A percentile compares a stretch with the other conserved stretches of the same genome.
Conservation (phyloP, 2,113 vertebrate species). For the Syngnathus typhle region DNA sequence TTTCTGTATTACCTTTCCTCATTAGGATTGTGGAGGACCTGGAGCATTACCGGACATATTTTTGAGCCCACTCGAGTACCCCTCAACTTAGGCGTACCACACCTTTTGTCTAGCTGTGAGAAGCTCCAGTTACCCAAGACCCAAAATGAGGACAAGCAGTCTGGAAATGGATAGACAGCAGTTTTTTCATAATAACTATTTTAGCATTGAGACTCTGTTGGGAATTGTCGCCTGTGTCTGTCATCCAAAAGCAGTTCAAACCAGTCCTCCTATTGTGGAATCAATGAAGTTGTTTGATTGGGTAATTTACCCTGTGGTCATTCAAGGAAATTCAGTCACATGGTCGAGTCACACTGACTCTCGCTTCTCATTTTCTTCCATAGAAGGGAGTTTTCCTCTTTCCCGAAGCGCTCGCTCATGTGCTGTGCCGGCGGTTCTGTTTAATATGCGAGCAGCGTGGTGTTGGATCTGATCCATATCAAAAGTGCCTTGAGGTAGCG, state of each 20-base stretch:
- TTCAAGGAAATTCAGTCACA: neutral
- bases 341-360: neutral
- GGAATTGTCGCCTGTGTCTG: neutral
- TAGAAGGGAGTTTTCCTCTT: neutral
- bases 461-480: conserved; percentile 1
- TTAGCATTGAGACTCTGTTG: neutral
- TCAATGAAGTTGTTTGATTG: neutral
- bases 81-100: no score
- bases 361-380: neutral
- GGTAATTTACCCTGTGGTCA: neutral
- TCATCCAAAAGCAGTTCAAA: neutral
- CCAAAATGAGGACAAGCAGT: neutral
- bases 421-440: neutral
- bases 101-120: no score
- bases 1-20: no score
- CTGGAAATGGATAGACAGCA: neutral
- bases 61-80: no score
- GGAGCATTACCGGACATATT: no score
- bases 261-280: neutral
- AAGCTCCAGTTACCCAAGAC: no score
- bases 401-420: conserved; percentile 1
- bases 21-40: no score
- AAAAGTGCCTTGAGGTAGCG: conserved; percentile 3
- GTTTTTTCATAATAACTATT: neutral
- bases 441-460: conserved; percentile 3